phyloP scores from a whole-genome alignment of 2,888 invertebrate species.

The Nymphalis urticae region DNA sequence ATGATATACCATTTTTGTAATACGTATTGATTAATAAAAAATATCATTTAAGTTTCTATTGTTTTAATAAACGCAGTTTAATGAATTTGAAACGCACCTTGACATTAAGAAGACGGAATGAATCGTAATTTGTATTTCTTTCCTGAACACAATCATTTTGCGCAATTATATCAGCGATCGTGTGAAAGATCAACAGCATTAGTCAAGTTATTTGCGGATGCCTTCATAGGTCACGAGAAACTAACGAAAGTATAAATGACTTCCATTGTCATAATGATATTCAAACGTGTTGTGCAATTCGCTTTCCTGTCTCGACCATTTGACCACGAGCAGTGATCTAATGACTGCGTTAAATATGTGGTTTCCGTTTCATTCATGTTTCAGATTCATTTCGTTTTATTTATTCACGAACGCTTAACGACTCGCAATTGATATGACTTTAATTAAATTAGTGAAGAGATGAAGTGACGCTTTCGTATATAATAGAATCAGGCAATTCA shows the following conservation, averaged over 20 bases:
- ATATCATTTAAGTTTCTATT: no score
- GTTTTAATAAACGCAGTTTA: no score
- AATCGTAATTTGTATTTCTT: neutral
- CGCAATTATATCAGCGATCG: neutral
- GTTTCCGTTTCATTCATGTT: slow-evolving; percentile 4
- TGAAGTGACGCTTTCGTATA: slow-evolving; percentile 11
- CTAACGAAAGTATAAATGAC: slow-evolving; percentile 30
- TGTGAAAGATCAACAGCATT: slow-evolving; percentile 19
- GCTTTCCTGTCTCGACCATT: slow-evolving; percentile 12
- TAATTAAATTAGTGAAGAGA: neutral
- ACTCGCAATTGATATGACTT: neutral
- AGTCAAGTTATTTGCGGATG: slow-evolving; percentile 4
- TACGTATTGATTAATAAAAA: no score
- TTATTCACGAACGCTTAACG: neutral
- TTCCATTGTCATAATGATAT: slow-evolving; percentile 17
- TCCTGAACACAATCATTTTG: neutral
- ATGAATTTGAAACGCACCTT: neutral
- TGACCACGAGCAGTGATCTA: slow-evolving; percentile 5
- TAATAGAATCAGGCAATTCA: slow-evolving; percentile 25
- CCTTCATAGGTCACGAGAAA: slow-evolving; percentile 40
- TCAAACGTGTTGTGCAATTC: slow-evolving; percentile 2
- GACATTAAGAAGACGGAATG: neutral
- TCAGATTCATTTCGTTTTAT: neutral
- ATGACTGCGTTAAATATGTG: neutral
- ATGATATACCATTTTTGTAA: no score